Conservation (phyloP, 30 jellyfish, hydroid and myxozoan genomes). For the Mastigias papua region DNA sequence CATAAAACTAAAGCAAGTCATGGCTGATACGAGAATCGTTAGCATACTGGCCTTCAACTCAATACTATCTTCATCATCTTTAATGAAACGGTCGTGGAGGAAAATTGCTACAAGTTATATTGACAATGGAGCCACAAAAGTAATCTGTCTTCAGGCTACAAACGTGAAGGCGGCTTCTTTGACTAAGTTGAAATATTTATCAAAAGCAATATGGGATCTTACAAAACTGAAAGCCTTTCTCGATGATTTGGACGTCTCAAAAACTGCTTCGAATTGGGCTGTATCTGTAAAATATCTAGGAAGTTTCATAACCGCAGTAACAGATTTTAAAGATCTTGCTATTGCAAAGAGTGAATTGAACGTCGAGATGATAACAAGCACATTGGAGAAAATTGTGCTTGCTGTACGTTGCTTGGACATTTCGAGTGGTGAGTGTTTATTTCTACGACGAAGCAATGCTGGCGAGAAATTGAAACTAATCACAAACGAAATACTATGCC, state of each 20-base stretch:
- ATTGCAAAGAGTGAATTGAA: background rate
- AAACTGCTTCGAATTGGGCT: conserved; percentile 26
- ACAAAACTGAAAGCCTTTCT: conserved; percentile 8
- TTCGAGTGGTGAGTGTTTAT: conserved; percentile 7
- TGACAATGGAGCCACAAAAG: conserved; percentile 46
- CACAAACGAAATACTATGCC: conserved; percentile 46
- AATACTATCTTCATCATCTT: conserved; percentile 15
- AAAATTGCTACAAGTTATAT: conserved; percentile 16
- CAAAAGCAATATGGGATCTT: conserved; percentile 51
- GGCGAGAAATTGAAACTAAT: conserved; percentile 33
- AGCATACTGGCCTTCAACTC: conserved; percentile 30
- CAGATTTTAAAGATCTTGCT: conserved; percentile 34
- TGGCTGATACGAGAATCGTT: conserved; percentile 38
- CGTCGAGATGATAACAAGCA: conserved; percentile 47
- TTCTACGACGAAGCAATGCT: conserved; percentile 1
- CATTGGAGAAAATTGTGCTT: conserved; percentile 13
- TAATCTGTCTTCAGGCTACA: conserved; percentile 8
- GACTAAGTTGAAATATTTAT: background rate
- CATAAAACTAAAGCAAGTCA: background rate
- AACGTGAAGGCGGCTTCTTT: background rate
- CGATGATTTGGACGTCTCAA: background rate
- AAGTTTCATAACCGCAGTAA: conserved; percentile 47
- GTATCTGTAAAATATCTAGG: conserved; percentile 23
- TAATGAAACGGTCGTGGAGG: conserved; percentile 41
- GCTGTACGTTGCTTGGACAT: conserved; percentile 32